Percentiles rank a stretch among this genome's conserved stretches.
Evolutionary conservation across 2,888 invertebrate species (phyloP).

Genomic region (Lepas anatifera): DNA sequence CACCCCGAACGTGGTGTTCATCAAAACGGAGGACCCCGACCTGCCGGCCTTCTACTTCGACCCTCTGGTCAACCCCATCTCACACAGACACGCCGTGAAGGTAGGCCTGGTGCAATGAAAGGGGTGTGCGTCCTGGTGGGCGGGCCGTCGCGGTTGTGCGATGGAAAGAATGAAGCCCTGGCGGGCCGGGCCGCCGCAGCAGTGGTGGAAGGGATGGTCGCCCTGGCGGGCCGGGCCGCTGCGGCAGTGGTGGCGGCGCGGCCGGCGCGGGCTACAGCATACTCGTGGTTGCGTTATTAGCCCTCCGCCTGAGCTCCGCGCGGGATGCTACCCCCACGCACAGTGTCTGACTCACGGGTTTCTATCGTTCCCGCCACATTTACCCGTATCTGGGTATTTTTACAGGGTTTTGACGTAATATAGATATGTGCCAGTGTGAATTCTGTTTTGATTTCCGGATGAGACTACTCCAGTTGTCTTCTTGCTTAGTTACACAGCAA

Average conservation of each 20-base stretch:
- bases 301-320: neutral
- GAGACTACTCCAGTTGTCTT: too few relatives aligned
- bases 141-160: neutral
- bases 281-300: neutral
- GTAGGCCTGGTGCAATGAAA: slow-evolving; percentile 26
- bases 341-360: too few relatives aligned
- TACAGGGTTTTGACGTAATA: too few relatives aligned
- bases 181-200: too few relatives aligned
- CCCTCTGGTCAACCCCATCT: slow-evolving; percentile 97
- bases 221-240: neutral
- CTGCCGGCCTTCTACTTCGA: slow-evolving; percentile 99
- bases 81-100: slow-evolving; percentile 65
- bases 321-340: neutral
- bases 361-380: too few relatives aligned
- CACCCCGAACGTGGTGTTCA: slow-evolving; percentile 96
- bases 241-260: neutral
- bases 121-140: neutral
- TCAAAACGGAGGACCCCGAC: slow-evolving; percentile 99
- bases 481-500: too few relatives aligned
- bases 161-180: too few relatives aligned
- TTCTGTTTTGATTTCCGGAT: too few relatives aligned
- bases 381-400: too few relatives aligned
- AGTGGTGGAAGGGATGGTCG: too few relatives aligned
- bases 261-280: neutral
- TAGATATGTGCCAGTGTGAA: too few relatives aligned